These are phyloP conservation scores for Lordiphosa fenestrarum DNA, from an alignment of 2,888 invertebrate species.

Conservation along the genomic window DNA sequence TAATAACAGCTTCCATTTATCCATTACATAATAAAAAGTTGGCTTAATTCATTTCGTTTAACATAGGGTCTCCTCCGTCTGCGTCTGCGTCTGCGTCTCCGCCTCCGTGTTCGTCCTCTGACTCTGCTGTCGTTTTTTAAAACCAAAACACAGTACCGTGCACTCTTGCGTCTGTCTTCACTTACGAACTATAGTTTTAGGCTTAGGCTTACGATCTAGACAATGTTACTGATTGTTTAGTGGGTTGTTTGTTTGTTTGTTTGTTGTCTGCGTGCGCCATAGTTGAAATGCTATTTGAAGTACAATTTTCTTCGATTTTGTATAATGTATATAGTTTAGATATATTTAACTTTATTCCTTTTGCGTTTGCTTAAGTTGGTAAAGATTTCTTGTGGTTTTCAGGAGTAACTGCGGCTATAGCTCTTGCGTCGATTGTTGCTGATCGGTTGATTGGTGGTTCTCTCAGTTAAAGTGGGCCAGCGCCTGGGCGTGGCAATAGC, in stretches of 20 bases:
- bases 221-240: conserved; percentile 73
- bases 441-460: conserved; percentile 41
- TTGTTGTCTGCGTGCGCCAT: conserved; percentile 37
- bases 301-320: conserved; percentile 17
- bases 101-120: conserved; percentile 19
- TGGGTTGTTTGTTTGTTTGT: conserved; percentile 51
- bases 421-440: conserved; percentile 68
- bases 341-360: conserved; percentile 39
- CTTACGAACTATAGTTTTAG: conserved; percentile 58
- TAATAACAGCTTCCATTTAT: conserved; percentile 54
- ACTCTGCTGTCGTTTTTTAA: conserved; percentile 42
- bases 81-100: conserved; percentile 4
- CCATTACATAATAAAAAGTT: conserved; percentile 59
- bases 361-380: conserved; percentile 4
- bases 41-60: conserved; percentile 47
- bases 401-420: conserved; percentile 28
- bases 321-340: conserved; percentile 15
- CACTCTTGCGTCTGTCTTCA: conserved; percentile 40
- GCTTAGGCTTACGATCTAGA: conserved; percentile 66
- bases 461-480: conserved; percentile 13
- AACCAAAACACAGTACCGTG: conserved; percentile 74
- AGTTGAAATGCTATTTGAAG: conserved; percentile 31
- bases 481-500: conserved; percentile 43
- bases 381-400: not conserved
- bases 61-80: conserved; percentile 30